Conservation (phyloP, 2,113 vertebrate genomes). For the Trematomus loennbergii region DNA sequence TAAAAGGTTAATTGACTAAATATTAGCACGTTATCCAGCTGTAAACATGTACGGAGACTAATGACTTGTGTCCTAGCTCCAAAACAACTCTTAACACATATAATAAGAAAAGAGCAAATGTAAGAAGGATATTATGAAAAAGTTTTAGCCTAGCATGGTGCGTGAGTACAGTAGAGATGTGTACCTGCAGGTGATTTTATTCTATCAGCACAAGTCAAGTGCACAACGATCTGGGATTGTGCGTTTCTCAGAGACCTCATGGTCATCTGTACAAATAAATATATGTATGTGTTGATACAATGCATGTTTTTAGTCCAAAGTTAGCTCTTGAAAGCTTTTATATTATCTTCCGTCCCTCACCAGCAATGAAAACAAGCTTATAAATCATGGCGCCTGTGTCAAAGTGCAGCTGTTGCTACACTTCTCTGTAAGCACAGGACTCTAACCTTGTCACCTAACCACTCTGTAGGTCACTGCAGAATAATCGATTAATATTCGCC, state of each 20-base stretch:
- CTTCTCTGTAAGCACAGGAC: background rate
- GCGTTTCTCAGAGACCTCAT: background rate
- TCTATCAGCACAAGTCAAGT: background rate
- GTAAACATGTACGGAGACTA: background rate
- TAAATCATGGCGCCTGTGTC: conserved; percentile 1
- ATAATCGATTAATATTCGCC: too few relatives aligned
- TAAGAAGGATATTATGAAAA: too few relatives aligned
- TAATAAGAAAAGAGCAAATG: too few relatives aligned
- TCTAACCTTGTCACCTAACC: background rate
- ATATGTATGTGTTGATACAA: too few relatives aligned
- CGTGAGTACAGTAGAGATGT: too few relatives aligned
- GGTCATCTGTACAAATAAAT: background rate
- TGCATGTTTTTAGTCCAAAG: background rate
- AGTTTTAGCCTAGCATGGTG: too few relatives aligned
- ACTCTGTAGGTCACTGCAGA: background rate
- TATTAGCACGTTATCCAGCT: background rate
- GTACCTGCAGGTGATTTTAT: background rate
- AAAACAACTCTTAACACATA: too few relatives aligned
- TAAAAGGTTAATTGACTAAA: background rate
- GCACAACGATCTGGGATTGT: too few relatives aligned
- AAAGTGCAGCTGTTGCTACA: background rate
- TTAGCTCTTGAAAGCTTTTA: background rate
- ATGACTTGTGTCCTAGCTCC: background rate
- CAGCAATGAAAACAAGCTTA: background rate
- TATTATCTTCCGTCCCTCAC: background rate